A percentile compares a stretch with the other conserved stretches of the same genome.
Evolutionary conservation across 1,140 invertebrate genomes (phyloP).

Genomic region (Anastrepha ludens): DNA sequence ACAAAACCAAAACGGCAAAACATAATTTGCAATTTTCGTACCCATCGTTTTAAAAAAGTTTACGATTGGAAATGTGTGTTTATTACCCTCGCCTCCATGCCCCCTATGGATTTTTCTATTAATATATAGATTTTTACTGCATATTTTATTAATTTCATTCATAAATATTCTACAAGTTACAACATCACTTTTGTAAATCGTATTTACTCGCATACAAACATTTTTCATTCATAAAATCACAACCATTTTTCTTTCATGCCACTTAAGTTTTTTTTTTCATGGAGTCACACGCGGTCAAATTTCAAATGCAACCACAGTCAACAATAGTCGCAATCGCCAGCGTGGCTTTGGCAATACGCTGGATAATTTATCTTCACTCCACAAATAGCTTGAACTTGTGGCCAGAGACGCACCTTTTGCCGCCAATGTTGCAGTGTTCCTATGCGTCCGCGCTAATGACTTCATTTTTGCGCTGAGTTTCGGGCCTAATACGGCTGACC

Average conservation of each 20-base stretch:
- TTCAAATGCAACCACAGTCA: neutral
- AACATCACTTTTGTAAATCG: too few species aligned
- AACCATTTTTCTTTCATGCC: neutral
- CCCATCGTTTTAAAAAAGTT: too few species aligned
- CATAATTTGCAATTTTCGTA: too few species aligned
- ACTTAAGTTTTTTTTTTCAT: too few species aligned
- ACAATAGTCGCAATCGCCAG: neutral
- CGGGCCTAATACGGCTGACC: neutral
- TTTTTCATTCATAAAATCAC: slow-evolving; percentile 18
- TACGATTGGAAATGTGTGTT: too few species aligned
- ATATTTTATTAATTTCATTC: too few species aligned
- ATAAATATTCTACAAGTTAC: too few species aligned
- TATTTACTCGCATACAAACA: neutral
- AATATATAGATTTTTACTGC: too few species aligned
- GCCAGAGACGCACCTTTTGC: slow-evolving; percentile 20
- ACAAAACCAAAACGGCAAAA: too few species aligned
- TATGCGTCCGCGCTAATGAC: slow-evolving; percentile 25
- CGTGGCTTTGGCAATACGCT: neutral
- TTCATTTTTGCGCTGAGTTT: slow-evolving; percentile 12
- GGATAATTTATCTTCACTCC: slow-evolving; percentile 12
- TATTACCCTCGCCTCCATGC: too few species aligned
- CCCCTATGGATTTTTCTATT: too few species aligned
- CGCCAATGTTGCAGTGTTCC: neutral
- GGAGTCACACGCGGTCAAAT: slow-evolving; percentile 5
- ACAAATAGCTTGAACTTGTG: slow-evolving; percentile 40